phyloP scores from a whole-genome alignment of 2,113 vertebrate species.

The Lagopus leucura region DNA sequence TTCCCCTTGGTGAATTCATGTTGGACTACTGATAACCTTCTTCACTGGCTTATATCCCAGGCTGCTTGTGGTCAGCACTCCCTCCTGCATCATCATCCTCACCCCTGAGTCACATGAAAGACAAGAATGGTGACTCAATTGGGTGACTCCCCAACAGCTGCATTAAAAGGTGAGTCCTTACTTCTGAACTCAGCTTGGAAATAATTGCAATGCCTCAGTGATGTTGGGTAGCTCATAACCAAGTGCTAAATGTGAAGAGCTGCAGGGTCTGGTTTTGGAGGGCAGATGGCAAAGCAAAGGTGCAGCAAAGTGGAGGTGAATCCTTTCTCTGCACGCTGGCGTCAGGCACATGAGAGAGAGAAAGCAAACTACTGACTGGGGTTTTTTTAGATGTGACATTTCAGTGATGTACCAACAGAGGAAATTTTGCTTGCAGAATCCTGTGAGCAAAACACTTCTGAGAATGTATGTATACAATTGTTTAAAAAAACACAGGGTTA shows the following conservation, averaged over 20 bases:
- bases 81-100: background rate
- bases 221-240: constrained; percentile 40
- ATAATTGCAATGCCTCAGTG: constrained; percentile 25
- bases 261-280: constrained; percentile 19
- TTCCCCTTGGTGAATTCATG: too few species aligned
- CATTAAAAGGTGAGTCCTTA: constrained; percentile 13
- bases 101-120: constrained; percentile 8
- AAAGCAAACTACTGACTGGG: constrained; percentile 37
- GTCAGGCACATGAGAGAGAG: constrained; percentile 24
- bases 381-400: constrained; percentile 69
- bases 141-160: background rate
- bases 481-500: constrained; percentile 83
- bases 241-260: constrained; percentile 32
- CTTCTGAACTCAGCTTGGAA: constrained; percentile 51
- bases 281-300: constrained; percentile 69
- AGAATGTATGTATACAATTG: constrained; percentile 89
- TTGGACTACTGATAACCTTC: too few species aligned
- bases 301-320: constrained; percentile 57
- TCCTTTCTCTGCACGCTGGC: background rate
- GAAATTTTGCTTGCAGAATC: constrained; percentile 82
- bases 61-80: background rate
- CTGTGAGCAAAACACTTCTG: constrained; percentile 86
- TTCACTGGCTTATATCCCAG: background rate
- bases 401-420: constrained; percentile 76
- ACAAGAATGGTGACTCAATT: background rate